These are phyloP conservation scores for Oxyura jamaicensis DNA, from an alignment of 2,113 vertebrate genomes.

Conservation along the genomic window DNA sequence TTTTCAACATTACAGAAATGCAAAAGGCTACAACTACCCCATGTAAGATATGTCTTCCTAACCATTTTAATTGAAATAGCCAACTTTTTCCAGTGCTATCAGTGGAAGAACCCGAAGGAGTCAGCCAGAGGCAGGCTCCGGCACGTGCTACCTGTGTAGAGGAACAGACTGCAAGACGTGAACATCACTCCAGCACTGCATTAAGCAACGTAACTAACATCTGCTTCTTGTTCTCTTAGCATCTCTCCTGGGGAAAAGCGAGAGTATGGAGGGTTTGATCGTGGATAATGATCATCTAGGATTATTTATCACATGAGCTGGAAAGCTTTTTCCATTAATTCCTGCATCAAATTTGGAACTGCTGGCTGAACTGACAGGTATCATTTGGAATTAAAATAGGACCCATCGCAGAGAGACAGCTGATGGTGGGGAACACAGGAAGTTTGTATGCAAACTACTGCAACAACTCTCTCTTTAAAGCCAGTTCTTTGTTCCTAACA, in stretches of 20 bases:
- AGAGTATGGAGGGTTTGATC: neutral
- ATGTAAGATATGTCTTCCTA: neutral
- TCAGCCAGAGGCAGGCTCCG: neutral
- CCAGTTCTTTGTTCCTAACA: neutral
- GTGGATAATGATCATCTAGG: neutral
- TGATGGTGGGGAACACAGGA: neutral
- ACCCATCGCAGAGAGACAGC: neutral
- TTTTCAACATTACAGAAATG: neutral
- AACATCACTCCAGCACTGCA: neutral
- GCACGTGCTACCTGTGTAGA: neutral
- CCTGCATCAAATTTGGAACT: neutral
- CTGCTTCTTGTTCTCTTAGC: neutral
- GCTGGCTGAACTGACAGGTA: neutral
- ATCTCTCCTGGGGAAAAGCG: neutral
- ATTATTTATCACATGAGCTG: neutral
- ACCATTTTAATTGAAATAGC: neutral
- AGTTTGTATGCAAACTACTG: neutral
- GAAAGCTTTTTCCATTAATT: neutral
- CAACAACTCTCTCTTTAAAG: neutral
- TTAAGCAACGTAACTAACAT: neutral
- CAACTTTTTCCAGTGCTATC: neutral
- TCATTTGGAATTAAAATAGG: neutral
- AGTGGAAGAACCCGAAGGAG: neutral
- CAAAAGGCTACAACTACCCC: neutral
- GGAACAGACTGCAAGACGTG: neutral